Evolutionary conservation across 2,797 vertebrate species (phyloP).

Genomic region (Lacerta viridis): DNA sequence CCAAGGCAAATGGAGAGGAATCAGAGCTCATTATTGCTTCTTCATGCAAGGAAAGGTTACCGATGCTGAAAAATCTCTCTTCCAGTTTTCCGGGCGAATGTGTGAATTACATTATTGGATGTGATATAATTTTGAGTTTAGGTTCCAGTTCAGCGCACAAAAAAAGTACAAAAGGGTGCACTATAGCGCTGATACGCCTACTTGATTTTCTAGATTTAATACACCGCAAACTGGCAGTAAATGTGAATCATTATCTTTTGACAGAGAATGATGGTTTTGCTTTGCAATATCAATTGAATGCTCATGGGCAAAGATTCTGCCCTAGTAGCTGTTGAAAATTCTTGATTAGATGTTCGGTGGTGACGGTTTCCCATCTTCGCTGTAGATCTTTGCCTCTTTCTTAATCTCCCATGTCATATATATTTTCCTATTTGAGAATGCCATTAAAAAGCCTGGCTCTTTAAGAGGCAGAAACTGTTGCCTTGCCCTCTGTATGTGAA

Average conservation of each 20-base stretch:
- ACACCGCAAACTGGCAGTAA: neutral
- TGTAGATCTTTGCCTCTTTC: too few species aligned
- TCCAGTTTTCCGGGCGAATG: neutral
- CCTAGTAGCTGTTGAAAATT: neutral
- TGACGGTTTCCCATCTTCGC: neutral
- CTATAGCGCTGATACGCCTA: neutral
- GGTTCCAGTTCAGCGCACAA: neutral
- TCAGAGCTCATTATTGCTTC: too few species aligned
- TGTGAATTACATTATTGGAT: neutral
- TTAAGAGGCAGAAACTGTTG: neutral
- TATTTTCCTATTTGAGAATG: neutral
- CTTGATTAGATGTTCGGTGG: neutral
- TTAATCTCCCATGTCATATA: neutral
- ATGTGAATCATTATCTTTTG: conserved; percentile 6
- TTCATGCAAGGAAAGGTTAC: neutral
- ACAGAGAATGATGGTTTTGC: neutral
- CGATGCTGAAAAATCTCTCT: neutral
- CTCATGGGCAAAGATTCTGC: neutral
- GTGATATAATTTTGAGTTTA: neutral
- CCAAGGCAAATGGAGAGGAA: neutral
- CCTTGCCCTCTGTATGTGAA: neutral
- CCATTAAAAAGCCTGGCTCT: neutral
- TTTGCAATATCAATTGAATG: neutral
- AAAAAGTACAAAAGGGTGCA: neutral
- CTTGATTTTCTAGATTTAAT: conserved; percentile 1